A percentile compares a stretch with the other conserved stretches of the same genome.
These are phyloP conservation scores for Popillia japonica DNA, from an alignment of 1,140 invertebrate genomes.

Conservation along the genomic window DNA sequence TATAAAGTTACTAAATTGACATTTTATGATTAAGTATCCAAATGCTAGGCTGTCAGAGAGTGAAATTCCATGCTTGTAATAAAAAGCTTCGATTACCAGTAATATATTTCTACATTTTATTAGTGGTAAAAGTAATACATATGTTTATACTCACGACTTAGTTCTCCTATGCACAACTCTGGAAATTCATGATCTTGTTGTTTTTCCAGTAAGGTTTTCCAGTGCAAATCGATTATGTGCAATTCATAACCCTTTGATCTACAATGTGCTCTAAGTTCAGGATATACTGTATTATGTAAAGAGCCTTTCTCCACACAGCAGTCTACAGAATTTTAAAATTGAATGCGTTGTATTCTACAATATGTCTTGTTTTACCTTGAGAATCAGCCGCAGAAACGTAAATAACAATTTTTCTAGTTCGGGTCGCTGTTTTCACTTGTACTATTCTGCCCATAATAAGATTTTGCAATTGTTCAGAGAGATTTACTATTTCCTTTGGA, in stretches of 20 bases:
- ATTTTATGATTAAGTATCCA: too few species aligned
- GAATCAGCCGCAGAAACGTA: conserved; percentile 75
- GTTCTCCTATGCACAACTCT: conserved; percentile 76
- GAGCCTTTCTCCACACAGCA: conserved; percentile 72
- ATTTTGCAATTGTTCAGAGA: conserved; percentile 62
- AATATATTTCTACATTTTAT: too few species aligned
- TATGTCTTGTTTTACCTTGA: conserved; percentile 64
- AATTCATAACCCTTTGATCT: conserved; percentile 71
- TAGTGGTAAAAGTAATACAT: too few species aligned
- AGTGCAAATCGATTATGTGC: conserved; percentile 75
- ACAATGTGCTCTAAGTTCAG: conserved; percentile 67
- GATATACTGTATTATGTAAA: conserved; percentile 72
- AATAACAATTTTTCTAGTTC: conserved; percentile 70
- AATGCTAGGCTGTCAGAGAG: too few species aligned
- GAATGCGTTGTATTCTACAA: not conserved
- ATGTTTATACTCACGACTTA: conserved; percentile 66
- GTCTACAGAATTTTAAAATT: conserved; percentile 61
- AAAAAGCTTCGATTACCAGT: too few species aligned
- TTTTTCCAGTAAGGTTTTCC: conserved; percentile 72
- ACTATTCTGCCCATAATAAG: conserved; percentile 68
- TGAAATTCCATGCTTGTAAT: too few species aligned
- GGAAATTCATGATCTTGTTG: conserved; percentile 76
- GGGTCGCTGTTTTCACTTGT: conserved; percentile 60
- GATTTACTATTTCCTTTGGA: conserved; percentile 60
- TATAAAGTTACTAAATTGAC: too few species aligned